These are phyloP conservation scores for Platorchestia sp. DNA, from an alignment of 1,140 invertebrate genomes.

Conservation along the genomic window DNA sequence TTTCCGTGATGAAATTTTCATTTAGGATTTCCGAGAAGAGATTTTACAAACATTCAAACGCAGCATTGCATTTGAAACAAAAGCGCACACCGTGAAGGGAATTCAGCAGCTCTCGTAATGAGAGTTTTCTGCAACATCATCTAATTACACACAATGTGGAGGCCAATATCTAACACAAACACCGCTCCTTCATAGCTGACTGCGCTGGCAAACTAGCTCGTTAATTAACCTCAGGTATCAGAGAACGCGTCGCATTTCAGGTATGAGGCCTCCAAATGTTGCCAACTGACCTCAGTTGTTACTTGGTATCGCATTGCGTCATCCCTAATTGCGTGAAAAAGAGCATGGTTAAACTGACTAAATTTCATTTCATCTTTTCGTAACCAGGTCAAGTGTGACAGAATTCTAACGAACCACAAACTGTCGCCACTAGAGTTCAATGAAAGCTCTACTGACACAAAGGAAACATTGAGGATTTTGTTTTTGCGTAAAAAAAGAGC, in stretches of 20 bases:
- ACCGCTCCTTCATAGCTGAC: neutral
- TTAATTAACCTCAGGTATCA: neutral
- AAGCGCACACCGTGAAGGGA: neutral
- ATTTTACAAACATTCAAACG: neutral
- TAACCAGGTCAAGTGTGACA: neutral
- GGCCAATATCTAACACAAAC: neutral
- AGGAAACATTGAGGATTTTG: too few species aligned
- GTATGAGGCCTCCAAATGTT: neutral
- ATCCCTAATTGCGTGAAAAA: neutral
- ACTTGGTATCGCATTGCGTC: neutral
- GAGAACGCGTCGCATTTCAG: neutral
- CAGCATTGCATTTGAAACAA: neutral
- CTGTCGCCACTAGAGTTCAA: neutral
- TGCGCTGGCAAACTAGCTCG: neutral
- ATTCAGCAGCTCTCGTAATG: neutral
- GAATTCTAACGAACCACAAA: neutral
- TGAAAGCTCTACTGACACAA: neutral
- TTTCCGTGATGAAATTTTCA: too few species aligned
- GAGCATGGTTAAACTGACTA: neutral
- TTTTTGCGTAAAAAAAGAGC: too few species aligned
- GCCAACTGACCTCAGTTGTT: neutral
- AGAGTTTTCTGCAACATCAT: neutral
- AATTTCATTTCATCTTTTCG: neutral
- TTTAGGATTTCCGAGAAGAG: too few species aligned
- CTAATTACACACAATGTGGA: neutral